phyloP scores from a whole-genome alignment of 2,888 invertebrate species.

The Orthosia cruda region DNA sequence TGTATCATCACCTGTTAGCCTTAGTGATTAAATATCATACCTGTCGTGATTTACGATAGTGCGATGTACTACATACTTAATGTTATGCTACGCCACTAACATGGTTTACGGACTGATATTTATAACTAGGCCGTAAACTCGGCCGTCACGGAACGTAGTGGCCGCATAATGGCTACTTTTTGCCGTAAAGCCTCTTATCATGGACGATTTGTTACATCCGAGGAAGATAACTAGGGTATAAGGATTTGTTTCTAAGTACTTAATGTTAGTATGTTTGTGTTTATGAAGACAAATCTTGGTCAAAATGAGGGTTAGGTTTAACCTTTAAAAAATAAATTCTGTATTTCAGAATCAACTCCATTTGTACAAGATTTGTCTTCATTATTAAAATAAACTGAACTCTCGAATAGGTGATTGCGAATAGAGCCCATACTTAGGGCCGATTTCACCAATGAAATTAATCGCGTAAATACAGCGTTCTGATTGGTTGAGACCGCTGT shows the following conservation, averaged over 20 bases:
- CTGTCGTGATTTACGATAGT: not conserved
- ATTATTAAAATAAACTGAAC: too few species aligned
- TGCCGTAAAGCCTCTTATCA: slow-evolving; percentile 33
- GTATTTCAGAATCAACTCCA: too few species aligned
- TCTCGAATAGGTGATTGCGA: too few species aligned
- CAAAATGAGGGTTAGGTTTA: not conserved
- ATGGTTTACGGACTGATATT: slow-evolving; percentile 34
- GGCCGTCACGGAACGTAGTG: slow-evolving; percentile 33
- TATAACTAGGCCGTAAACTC: slow-evolving; percentile 35
- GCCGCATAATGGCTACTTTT: slow-evolving; percentile 31
- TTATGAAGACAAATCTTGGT: not conserved
- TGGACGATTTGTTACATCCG: slow-evolving; percentile 18
- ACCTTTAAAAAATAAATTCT: too few species aligned
- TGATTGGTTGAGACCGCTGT: too few species aligned
- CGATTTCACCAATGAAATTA: too few species aligned
- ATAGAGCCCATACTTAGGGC: too few species aligned
- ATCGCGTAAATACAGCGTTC: too few species aligned
- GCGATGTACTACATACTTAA: not conserved
- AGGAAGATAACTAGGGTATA: not conserved
- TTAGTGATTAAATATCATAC: not conserved
- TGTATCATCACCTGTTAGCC: not conserved
- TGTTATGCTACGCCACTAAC: not conserved
- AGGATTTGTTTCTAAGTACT: not conserved
- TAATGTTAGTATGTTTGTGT: not conserved
- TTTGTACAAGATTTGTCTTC: too few species aligned